phyloP scores from a whole-genome alignment of 2,888 invertebrate genomes.

The Micropterix aruncella region DNA sequence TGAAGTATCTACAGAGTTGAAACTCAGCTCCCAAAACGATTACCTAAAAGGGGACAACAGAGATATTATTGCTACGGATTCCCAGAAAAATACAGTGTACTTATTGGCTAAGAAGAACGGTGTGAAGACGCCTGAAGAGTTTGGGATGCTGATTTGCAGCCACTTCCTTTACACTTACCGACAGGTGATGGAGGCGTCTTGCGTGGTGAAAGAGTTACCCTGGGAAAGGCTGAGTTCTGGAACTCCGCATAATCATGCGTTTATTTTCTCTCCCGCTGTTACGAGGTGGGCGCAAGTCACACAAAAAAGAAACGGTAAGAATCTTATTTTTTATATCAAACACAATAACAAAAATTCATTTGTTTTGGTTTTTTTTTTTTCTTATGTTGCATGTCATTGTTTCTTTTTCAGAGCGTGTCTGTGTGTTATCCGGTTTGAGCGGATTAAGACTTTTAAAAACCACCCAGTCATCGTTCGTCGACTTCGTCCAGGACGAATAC shows the following conservation, averaged over 20 bases:
- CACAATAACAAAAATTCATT: conserved; percentile 1
- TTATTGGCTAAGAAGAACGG: conserved; percentile 65
- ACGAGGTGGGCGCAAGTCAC: conserved; percentile 55
- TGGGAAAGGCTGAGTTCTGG: conserved; percentile 53
- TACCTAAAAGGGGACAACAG: conserved; percentile 63
- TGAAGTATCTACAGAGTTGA: conserved; percentile 59
- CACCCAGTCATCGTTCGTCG: conserved; percentile 66
- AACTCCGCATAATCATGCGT: conserved; percentile 60
- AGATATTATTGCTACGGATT: conserved; percentile 69
- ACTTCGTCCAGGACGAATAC: conserved; percentile 68
- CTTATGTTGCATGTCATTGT: background rate
- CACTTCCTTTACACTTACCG: conserved; percentile 63
- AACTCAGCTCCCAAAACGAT: conserved; percentile 53
- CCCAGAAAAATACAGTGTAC: conserved; percentile 73
- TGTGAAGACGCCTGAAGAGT: conserved; percentile 62
- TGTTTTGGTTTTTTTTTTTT: conserved; percentile 11
- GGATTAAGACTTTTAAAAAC: conserved; percentile 64
- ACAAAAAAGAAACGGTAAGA: conserved; percentile 50
- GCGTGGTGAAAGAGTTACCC: conserved; percentile 59
- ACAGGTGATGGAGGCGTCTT: conserved; percentile 57
- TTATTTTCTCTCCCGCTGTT: conserved; percentile 53
- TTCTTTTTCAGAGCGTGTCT: conserved; percentile 28
- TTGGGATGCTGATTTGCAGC: conserved; percentile 55
- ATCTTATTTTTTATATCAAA: conserved; percentile 5
- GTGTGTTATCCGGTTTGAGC: conserved; percentile 53